Base-by-base conservation (phyloP, 2,888 invertebrate species). In the Mallateleia sp. region DNA sequence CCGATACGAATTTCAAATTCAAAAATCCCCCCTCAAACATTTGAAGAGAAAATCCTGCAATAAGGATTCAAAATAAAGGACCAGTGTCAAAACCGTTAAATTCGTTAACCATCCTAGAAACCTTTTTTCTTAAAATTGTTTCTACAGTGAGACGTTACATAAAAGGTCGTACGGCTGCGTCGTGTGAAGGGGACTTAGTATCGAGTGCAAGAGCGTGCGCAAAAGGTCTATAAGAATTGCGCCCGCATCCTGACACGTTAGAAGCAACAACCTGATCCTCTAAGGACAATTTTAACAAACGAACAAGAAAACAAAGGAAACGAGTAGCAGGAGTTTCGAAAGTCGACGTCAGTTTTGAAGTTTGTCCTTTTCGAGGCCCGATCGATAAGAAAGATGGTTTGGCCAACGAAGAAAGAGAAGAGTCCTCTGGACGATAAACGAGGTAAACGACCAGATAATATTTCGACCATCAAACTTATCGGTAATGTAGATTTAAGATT, bases 311-410 rank as follows among this genome's bases (percentile, higher is more conserved):
- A 54, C 56, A 38, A 56, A 56, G 14, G 18, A 45, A n/a, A 1
- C n/a, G n/a, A 38, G 38, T 38, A 11, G 14, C 38, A 38, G 38
- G 38, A 38, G 11, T 38, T 38, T 2, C 8, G 11, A 6, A 38
- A 38, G 38, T 38, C 2, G 38, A 38, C 8, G 38, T 38, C 5
- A 38, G 11, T 67, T 52, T 52, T 78, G 66, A 11, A 24, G 6
- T 50, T 18, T 32, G 25, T 7, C 1, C 0, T 18, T 28, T 60
- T 42, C 15, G 9, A 60, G 56, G 18, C 77, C 58, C 72, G 60
- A 74, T 74, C 75, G 88, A 82, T 84, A 85, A 60, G n/a, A 84
- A 83, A 86, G 88, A 93, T 93, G 93, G 92, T 92, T 69, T 93
- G 93, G 93, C 90, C 91, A 38, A 60, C 86, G 6, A 86, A 92